A percentile compares a stretch with the other conserved stretches of the same genome.
Conservation (phyloP, 2,797 vertebrate species). For the Premnoplex brunnescens region DNA sequence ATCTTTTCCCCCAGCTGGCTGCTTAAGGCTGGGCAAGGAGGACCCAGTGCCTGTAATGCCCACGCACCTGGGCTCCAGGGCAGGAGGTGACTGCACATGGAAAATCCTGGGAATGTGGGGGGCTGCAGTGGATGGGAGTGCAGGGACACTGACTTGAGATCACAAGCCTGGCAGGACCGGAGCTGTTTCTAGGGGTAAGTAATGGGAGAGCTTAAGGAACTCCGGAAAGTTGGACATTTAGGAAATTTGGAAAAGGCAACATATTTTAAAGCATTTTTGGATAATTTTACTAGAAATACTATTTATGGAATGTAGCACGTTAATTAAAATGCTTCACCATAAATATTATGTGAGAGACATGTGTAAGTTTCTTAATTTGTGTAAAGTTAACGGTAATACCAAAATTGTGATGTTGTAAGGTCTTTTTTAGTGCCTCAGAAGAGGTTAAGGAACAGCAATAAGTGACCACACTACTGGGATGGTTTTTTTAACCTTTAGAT, state of each 20-base stretch:
- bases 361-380: background rate
- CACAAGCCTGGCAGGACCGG: background rate
- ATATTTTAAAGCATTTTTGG: background rate
- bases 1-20: background rate
- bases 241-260: background rate
- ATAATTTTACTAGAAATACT: background rate
- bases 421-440: background rate
- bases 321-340: background rate
- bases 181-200: background rate
- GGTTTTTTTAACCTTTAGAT: background rate
- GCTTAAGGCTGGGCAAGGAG: background rate
- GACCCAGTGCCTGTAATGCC: background rate
- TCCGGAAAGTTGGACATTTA: background rate
- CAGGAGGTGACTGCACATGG: background rate
- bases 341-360: rapidly evolving
- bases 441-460: background rate
- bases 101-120: background rate
- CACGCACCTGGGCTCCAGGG: background rate
- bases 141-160: background rate
- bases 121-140: background rate
- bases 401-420: background rate
- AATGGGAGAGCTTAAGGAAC: background rate
- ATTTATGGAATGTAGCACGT: background rate
- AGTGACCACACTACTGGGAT: background rate
- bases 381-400: background rate